Percentiles rank a stretch among this genome's conserved stretches.
Conservation (phyloP, 2,888 invertebrate species). For the Heliconius ismenius region DNA sequence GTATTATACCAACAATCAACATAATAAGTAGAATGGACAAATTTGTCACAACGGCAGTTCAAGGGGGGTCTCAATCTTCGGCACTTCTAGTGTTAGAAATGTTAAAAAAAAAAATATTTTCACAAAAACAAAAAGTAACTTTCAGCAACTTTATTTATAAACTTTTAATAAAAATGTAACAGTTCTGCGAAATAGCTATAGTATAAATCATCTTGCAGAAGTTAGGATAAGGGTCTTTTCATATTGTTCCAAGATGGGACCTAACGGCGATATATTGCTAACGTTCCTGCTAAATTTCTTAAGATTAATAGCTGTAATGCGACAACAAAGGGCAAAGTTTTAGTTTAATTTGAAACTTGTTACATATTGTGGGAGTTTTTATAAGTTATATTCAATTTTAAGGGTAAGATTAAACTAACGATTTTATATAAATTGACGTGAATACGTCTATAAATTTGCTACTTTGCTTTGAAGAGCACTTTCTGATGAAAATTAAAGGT, state of each 20-base stretch:
- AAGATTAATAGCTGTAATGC: slow-evolving; percentile 29
- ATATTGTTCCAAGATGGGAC: slow-evolving; percentile 30
- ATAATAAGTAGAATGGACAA: no score
- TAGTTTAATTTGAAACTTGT: slow-evolving; percentile 16
- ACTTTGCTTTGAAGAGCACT: no score
- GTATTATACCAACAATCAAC: no score
- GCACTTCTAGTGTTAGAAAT: no score
- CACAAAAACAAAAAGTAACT: not conserved
- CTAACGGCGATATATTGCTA: slow-evolving; percentile 30
- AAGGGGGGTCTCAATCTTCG: no score
- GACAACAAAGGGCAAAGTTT: slow-evolving; percentile 21
- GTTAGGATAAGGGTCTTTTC: slow-evolving; percentile 34
- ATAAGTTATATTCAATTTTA: not conserved
- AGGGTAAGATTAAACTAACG: not conserved
- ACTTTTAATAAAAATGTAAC: slow-evolving; percentile 30
- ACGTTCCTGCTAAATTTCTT: slow-evolving; percentile 24
- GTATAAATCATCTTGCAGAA: slow-evolving; percentile 31
- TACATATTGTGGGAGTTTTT: slow-evolving; percentile 4
- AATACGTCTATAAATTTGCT: no score
- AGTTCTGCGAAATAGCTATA: slow-evolving; percentile 27
- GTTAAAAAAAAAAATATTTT: no score
- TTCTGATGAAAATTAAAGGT: no score
- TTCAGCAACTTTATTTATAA: slow-evolving; percentile 8
- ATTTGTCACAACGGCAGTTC: no score
- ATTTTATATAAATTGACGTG: not conserved